Evolutionary conservation across 2,888 invertebrate species (phyloP).

Genomic region (Elmis aenea): DNA sequence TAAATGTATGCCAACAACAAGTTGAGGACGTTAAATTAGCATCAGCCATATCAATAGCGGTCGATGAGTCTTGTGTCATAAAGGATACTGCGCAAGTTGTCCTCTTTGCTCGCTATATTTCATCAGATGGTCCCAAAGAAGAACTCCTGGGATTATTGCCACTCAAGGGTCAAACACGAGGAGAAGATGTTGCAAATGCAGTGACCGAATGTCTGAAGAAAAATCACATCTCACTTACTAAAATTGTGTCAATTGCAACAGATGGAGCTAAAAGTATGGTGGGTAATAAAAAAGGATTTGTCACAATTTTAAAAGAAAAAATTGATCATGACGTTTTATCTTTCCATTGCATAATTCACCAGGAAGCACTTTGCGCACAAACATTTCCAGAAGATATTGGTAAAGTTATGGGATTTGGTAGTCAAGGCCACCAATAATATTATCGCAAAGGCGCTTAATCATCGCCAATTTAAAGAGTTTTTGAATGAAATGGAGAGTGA

Average conservation of each 20-base stretch:
- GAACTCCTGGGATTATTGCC: constrained; percentile 22
- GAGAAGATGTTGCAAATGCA: constrained; percentile 31
- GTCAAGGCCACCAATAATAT: constrained; percentile 21
- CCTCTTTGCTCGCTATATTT: constrained; percentile 18
- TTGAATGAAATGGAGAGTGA: constrained; percentile 31
- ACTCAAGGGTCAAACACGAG: constrained; percentile 21
- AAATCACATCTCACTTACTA: constrained; percentile 22
- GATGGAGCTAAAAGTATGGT: constrained; percentile 27
- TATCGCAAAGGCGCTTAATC: constrained; percentile 28
- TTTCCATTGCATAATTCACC: constrained; percentile 32
- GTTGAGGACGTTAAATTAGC: constrained; percentile 24
- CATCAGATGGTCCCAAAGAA: constrained; percentile 21
- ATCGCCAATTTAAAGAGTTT: constrained; percentile 31
- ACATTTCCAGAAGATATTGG: constrained; percentile 29
- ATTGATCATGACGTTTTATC: constrained; percentile 25
- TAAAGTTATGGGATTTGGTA: constrained; percentile 24
- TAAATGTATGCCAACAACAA: constrained; percentile 22
- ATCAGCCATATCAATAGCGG: constrained; percentile 26
- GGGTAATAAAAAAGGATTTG: constrained; percentile 23
- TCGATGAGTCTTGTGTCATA: constrained; percentile 26
- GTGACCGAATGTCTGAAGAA: constrained; percentile 21
- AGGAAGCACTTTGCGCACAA: constrained; percentile 30
- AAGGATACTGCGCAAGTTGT: constrained; percentile 26
- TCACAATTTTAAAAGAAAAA: constrained; percentile 26
- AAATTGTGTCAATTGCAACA: constrained; percentile 26